A percentile compares a stretch with the other conserved stretches of the same genome.
phyloP scores from a whole-genome alignment of 1,140 invertebrate species.

The Drosophila ogumai region DNA sequence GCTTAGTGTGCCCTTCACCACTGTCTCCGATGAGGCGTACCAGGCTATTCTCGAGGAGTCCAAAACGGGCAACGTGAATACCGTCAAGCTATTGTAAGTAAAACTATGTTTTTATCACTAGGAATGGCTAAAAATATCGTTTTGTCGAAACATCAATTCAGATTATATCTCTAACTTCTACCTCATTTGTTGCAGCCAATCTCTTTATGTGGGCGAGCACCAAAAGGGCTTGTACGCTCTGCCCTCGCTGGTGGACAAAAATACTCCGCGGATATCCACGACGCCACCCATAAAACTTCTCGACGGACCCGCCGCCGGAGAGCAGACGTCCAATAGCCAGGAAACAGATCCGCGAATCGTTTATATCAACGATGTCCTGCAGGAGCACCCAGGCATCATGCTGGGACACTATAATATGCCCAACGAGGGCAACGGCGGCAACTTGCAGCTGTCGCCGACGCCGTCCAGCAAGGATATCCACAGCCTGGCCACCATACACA shows the following conservation, averaged over 20 bases:
- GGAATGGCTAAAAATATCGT: constrained; percentile 51
- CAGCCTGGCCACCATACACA: constrained; percentile 76
- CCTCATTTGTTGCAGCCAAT: constrained; percentile 88
- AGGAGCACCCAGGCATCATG: constrained; percentile 86
- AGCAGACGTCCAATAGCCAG: constrained; percentile 53
- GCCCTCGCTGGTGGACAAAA: constrained; percentile 95
- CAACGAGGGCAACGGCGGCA: constrained; percentile 84
- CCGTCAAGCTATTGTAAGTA: constrained; percentile 91
- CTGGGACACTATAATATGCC: constrained; percentile 93
- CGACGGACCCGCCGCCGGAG: constrained; percentile 87
- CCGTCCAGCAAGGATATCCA: constrained; percentile 67
- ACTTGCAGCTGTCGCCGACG: constrained; percentile 71
- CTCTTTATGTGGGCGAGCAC: constrained; percentile 97
- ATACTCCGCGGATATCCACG: constrained; percentile 90
- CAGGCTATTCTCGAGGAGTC: constrained; percentile 89
- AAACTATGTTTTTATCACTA: too few relatives aligned
- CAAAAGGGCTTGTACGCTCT: constrained; percentile 95
- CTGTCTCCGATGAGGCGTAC: constrained; percentile 94
- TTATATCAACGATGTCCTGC: constrained; percentile 78
- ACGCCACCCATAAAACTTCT: constrained; percentile 88
- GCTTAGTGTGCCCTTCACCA: constrained; percentile 94
- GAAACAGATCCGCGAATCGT: constrained; percentile 73
- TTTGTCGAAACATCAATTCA: too few relatives aligned
- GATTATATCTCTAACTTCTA: too few relatives aligned
- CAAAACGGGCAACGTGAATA: constrained; percentile 87